Percentiles rank a stretch among this genome's conserved stretches.
Evolutionary conservation across 2,113 vertebrate species (phyloP).

Genomic region (Ibidorhyncha struthersii): DNA sequence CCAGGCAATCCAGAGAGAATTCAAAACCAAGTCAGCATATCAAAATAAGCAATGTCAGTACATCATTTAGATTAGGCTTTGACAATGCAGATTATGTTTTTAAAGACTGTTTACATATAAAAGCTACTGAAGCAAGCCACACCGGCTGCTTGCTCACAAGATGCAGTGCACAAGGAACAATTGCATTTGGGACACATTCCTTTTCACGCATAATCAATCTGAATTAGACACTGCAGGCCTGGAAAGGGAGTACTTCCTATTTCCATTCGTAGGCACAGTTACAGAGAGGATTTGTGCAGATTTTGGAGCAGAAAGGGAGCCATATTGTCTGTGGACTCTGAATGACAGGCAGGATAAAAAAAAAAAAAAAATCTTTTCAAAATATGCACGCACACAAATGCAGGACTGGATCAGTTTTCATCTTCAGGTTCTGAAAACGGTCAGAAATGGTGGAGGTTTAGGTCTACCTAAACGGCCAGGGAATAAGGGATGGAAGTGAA

Average conservation of each 20-base stretch:
- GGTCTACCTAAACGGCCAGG: background rate
- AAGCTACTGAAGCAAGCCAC: conserved; percentile 45
- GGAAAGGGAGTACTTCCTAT: background rate
- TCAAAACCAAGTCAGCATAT: conserved; percentile 47
- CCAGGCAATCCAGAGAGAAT: conserved; percentile 38
- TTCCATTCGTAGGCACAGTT: background rate
- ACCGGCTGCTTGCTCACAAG: conserved; percentile 37
- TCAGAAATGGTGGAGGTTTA: background rate
- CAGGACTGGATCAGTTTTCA: background rate
- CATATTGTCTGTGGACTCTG: background rate
- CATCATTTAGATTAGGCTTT: conserved; percentile 54
- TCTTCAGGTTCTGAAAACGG: background rate
- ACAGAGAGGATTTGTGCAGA: background rate
- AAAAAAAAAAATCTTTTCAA: background rate
- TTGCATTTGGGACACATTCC: conserved; percentile 3
- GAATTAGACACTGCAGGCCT: background rate
- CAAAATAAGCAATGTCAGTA: conserved; percentile 40
- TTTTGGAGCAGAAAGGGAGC: background rate
- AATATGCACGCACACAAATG: background rate
- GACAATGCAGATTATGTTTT: conserved; percentile 46
- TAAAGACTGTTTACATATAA: conserved; percentile 59
- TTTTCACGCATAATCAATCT: background rate
- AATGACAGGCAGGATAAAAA: background rate
- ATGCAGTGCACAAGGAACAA: background rate
- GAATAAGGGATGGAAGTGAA: background rate